phyloP scores from a whole-genome alignment of 2,797 vertebrate genomes.

The Mareca penelope region DNA sequence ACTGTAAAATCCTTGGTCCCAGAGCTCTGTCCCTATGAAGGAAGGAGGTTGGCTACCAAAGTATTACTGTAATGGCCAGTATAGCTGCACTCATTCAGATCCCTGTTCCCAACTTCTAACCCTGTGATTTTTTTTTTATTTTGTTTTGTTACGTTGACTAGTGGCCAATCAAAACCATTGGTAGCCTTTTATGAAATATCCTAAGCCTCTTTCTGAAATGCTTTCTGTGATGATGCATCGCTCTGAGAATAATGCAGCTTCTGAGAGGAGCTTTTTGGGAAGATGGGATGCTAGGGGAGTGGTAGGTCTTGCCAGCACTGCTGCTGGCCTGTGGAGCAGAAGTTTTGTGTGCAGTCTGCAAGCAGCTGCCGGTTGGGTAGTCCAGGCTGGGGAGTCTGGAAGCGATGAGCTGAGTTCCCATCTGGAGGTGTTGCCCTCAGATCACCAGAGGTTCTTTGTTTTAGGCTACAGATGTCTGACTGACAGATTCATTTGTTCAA shows the following conservation, averaged over 20 bases:
- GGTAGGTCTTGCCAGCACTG: neutral
- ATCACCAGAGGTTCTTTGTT: neutral
- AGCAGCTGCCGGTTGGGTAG: slow-evolving; percentile 38
- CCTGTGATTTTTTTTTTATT: slow-evolving; percentile 28
- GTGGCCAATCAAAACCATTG: slow-evolving; percentile 32
- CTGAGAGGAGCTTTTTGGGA: slow-evolving; percentile 26
- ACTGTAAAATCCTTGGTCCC: slow-evolving; percentile 43
- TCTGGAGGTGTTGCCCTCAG: neutral
- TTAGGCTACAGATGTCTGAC: neutral
- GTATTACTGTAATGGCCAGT: slow-evolving; percentile 71
- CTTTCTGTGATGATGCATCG: slow-evolving; percentile 59
- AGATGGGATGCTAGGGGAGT: slow-evolving; percentile 22
- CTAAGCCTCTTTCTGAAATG: slow-evolving; percentile 58
- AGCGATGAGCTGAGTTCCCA: neutral
- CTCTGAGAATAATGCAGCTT: slow-evolving; percentile 17
- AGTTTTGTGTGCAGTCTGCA: slow-evolving; percentile 14
- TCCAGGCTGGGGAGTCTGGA: slow-evolving; percentile 17
- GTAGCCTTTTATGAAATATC: slow-evolving; percentile 54
- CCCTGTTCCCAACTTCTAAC: slow-evolving; percentile 39
- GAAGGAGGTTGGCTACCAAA: slow-evolving; percentile 76
- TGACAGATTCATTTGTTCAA: slow-evolving; percentile 1
- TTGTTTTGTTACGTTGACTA: slow-evolving; percentile 19
- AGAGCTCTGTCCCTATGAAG: slow-evolving; percentile 74
- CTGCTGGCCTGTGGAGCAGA: slow-evolving; percentile 28
- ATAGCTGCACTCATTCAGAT: slow-evolving; percentile 51